A percentile compares a stretch with the other conserved stretches of the same genome.
Conservation (phyloP, 2,888 invertebrate genomes). For the Microplitis manilae region DNA sequence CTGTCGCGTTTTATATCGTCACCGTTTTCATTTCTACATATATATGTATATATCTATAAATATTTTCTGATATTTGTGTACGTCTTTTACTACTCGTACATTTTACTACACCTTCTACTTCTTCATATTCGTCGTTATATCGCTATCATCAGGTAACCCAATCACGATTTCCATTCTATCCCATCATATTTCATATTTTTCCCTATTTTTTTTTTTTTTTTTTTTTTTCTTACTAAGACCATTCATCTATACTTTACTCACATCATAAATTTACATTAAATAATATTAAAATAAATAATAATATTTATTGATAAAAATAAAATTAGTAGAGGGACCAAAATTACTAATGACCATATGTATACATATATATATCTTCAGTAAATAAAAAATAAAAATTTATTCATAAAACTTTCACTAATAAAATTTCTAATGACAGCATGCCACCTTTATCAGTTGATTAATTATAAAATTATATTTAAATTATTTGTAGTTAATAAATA, state of each 20-base stretch:
- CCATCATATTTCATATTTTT: not conserved
- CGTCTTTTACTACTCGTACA: not conserved
- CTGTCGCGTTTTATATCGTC: conserved; percentile 28
- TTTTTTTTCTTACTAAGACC: not conserved
- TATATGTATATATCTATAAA: conserved; percentile 1
- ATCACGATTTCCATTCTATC: conserved; percentile 22
- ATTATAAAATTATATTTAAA: too few species aligned
- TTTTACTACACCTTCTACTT: not conserved
- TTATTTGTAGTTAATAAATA: too few species aligned
- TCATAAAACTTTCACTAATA: too few species aligned
- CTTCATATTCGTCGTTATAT: not conserved
- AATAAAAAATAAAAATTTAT: too few species aligned
- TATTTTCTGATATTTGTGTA: not conserved
- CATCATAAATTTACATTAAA: too few species aligned
- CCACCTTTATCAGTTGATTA: too few species aligned
- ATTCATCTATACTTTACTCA: not conserved
- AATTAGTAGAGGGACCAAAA: too few species aligned
- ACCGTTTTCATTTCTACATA: not conserved
- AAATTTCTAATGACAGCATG: too few species aligned
- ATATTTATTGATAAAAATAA: too few species aligned
- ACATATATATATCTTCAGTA: too few species aligned
- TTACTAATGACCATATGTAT: too few species aligned
- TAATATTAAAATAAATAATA: too few species aligned
- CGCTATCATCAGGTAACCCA: conserved; percentile 20
- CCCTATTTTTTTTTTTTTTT: not conserved